Conservation (phyloP, 2,113 vertebrate genomes). For the Alosa alosa region DNA sequence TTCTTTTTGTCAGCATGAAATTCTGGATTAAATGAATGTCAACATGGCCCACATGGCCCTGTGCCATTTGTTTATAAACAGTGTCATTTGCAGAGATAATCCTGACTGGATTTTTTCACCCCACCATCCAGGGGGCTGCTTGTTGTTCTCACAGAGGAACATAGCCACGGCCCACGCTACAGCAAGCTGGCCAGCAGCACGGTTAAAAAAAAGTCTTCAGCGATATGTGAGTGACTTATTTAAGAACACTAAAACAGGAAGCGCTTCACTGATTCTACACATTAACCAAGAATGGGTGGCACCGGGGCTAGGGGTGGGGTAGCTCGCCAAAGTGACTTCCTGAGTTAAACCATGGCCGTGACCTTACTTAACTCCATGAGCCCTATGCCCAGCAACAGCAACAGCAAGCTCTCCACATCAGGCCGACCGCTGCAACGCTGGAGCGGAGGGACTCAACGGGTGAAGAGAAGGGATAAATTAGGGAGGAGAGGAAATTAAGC, state of each 20-base stretch:
- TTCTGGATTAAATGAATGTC: not conserved
- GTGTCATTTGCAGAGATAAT: not conserved
- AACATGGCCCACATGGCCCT: not conserved
- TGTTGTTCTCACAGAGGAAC: not conserved
- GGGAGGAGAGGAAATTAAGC: not conserved
- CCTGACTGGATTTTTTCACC: not conserved
- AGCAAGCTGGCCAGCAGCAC: not conserved
- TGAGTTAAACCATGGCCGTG: not conserved
- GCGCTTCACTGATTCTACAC: not conserved
- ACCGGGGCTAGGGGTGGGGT: not conserved
- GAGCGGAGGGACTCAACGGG: not conserved
- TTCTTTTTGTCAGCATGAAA: not conserved
- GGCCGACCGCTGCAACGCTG: not conserved
- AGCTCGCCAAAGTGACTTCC: not conserved
- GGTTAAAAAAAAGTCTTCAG: not conserved
- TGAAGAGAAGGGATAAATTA: not conserved
- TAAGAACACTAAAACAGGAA: not conserved
- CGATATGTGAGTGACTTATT: conserved; percentile 14
- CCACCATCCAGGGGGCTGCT: not conserved
- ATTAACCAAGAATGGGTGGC: not conserved
- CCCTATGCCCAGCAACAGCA: not conserved
- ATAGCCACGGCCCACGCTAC: not conserved
- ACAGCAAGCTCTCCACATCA: not conserved
- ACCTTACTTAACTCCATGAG: not conserved
- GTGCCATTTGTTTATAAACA: not conserved